Conservation (phyloP, 2,888 invertebrate species). For the Andrena fulva region DNA sequence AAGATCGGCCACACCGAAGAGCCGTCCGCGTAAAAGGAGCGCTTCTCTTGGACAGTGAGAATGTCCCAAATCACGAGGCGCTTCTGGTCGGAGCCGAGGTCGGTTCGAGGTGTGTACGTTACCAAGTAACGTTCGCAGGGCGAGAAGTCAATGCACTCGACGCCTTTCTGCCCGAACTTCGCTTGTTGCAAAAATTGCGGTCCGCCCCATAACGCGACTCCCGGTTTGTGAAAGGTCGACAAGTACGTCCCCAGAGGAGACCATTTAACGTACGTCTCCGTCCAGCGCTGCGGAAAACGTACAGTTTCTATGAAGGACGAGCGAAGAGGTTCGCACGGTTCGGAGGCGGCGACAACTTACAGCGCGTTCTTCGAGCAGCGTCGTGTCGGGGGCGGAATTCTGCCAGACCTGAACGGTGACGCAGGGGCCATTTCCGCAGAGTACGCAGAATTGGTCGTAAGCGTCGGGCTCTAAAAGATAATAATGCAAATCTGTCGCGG, state of each 20-base stretch:
- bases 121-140: slow-evolving; percentile 99
- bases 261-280: slow-evolving; percentile 98
- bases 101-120: slow-evolving; percentile 94
- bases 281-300: slow-evolving; percentile 91
- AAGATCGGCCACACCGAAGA: slow-evolving; percentile 96
- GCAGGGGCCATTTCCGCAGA: slow-evolving; percentile 91
- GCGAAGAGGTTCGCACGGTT: neutral
- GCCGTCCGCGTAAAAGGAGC: slow-evolving; percentile 94
- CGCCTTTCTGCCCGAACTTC: slow-evolving; percentile 95
- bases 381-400: slow-evolving; percentile 95
- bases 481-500: slow-evolving; percentile 96
- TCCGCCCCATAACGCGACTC: slow-evolving; percentile 99
- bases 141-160: slow-evolving; percentile 98
- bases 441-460: slow-evolving; percentile 97
- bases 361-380: slow-evolving; percentile 92
- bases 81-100: slow-evolving; percentile 89
- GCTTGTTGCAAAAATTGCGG: slow-evolving; percentile 96
- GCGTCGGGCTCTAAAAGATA: slow-evolving; percentile 97
- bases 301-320: slow-evolving; percentile 19
- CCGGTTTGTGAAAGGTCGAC: slow-evolving; percentile 97
- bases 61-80: slow-evolving; percentile 99
- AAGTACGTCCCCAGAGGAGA: slow-evolving; percentile 98
- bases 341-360: slow-evolving; percentile 84
- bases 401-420: slow-evolving; percentile 95
- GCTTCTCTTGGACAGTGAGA: slow-evolving; percentile 96